phyloP scores from a whole-genome alignment of 1,140 invertebrate genomes.

The Zaprionus tsacasi region DNA sequence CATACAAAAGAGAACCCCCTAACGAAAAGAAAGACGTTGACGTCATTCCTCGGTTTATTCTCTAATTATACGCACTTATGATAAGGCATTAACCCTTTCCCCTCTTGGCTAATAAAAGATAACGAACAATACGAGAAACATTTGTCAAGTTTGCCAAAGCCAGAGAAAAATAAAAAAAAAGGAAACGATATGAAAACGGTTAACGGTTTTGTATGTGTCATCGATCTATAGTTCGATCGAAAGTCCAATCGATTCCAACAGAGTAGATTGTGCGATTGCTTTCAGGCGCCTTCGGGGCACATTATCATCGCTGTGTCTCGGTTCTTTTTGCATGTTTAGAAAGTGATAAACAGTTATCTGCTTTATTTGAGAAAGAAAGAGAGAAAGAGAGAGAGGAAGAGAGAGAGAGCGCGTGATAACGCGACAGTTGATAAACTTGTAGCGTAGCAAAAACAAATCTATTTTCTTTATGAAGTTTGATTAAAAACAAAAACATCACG shows the following conservation, averaged over 20 bases:
- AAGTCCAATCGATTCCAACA: conserved; percentile 1
- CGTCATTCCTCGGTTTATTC: conserved; percentile 10
- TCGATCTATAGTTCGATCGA: background rate
- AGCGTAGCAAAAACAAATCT: background rate
- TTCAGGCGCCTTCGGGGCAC: conserved; percentile 8
- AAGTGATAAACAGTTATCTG: conserved; percentile 33
- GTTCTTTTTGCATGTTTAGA: conserved; percentile 19
- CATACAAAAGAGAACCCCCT: background rate
- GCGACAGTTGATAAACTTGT: conserved; percentile 6
- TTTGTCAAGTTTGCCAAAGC: too few species aligned
- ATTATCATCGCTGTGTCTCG: conserved; percentile 1
- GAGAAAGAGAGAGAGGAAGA: background rate
- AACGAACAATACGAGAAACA: background rate
- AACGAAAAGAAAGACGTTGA: conserved; percentile 14
- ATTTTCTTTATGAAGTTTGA: conserved; percentile 11
- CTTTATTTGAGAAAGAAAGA: background rate
- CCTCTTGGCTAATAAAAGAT: background rate
- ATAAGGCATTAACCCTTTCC: conserved; percentile 27
- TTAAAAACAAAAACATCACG: conserved; percentile 19
- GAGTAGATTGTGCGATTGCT: conserved; percentile 5
- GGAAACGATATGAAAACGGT: conserved; percentile 17
- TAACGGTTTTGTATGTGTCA: conserved; percentile 10
- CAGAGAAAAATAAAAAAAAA: conserved; percentile 1
- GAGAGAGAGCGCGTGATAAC: background rate
- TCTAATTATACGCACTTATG: conserved; percentile 24